Base-by-base conservation (phyloP, 1,140 invertebrate genomes). In the Heterodera schachtii region DNA sequence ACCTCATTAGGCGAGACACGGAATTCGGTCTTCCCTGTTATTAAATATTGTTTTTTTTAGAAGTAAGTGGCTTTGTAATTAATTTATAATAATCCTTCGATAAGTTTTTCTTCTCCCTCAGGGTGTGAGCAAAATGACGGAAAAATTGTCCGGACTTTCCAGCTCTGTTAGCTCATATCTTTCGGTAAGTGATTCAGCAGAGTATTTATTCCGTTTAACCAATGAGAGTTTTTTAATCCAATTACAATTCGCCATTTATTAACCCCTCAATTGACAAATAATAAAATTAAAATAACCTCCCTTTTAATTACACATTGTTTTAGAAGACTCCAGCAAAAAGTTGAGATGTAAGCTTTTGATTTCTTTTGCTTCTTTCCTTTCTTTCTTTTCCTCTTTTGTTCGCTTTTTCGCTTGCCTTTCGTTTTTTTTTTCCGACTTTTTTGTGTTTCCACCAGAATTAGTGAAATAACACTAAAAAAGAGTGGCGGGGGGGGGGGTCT, bases 91-190 rank as follows among this genome's bases (percentile, higher is more conserved):
- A 21, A n/a, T 73, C 31, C 31, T 73, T 73, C 19, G 21, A 47
- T 31, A 13, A 13, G 31, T 75, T 74, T 7, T 43, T 75, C 46
- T 74, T 7, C 16, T 75, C 46, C 47, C 49, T 78, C 44, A 96
- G 91, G 96, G 97, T 78, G 96, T 98, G 52, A 95, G 94, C 79
- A 97, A 96, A 92, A 96, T 98, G 80, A 96, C 97, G 49, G 96
- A 95, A 6, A 94, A 94, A 88, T 91, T 99, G 16, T 97, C 96
- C 85, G 95, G 93, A 81, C 91, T 98, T 80, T 96, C 96, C 77
- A 97, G 94, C 92, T 98, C 84, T 41, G 74, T 86, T 44, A 81
- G 82, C 52, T 78, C 77, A 70, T 75, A 77, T 80, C 64, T 84
- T 43, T 76, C 85, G 75, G 80, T 84, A 64, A 71, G 78, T 64